phyloP scores from a whole-genome alignment of 2,113 vertebrate species.

The Tringa solitaria region DNA sequence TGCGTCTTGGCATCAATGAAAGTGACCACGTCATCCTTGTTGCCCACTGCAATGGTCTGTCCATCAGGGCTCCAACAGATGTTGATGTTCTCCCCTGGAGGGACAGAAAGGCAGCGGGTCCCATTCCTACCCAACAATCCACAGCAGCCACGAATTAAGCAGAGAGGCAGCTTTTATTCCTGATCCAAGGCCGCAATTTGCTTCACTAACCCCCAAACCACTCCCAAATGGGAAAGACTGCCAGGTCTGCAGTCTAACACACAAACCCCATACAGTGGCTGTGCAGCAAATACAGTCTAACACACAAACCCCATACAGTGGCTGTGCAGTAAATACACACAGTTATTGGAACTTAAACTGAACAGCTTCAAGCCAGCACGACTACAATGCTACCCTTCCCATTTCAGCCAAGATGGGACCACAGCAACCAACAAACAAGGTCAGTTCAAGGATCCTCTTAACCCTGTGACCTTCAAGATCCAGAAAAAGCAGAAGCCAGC shows the following conservation, averaged over 20 bases:
- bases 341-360: background rate
- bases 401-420: background rate
- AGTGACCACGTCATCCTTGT: conserved; percentile 99
- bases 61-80: conserved; percentile 99
- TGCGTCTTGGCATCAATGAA: conserved; percentile 97
- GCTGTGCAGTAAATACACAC: background rate
- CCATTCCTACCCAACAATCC: background rate
- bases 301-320: background rate
- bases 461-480: background rate
- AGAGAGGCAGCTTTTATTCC: background rate
- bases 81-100: conserved; percentile 95
- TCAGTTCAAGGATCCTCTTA: background rate
- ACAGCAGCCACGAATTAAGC: background rate
- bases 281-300: background rate
- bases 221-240: background rate
- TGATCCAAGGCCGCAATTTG: background rate
- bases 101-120: background rate
- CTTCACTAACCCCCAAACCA: background rate
- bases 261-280: background rate
- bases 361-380: background rate
- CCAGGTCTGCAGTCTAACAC: background rate
- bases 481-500: background rate
- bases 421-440: background rate
- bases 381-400: background rate
- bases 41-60: conserved; percentile 96